These are phyloP conservation scores for Sula dactylatra DNA, from an alignment of 2,113 vertebrate genomes.

Conservation along the genomic window DNA sequence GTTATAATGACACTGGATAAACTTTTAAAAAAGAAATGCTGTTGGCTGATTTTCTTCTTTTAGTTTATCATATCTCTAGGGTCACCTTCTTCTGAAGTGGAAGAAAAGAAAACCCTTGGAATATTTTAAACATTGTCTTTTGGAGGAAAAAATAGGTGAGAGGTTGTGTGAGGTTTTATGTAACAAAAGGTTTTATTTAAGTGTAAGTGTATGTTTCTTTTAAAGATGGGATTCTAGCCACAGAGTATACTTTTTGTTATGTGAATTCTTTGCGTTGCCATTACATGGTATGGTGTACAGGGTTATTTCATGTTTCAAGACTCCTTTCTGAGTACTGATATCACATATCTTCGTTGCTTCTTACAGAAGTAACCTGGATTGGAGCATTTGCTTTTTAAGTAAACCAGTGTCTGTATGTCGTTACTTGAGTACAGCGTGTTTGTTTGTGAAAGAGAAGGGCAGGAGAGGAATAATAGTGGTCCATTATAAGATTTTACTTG, in stretches of 20 bases:
- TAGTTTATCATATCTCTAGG: not conserved
- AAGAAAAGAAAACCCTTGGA: not conserved
- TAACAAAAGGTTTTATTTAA: not conserved
- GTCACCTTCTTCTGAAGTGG: not conserved
- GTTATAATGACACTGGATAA: not conserved
- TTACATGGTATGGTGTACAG: not conserved
- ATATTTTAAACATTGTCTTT: not conserved
- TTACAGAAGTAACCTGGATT: not conserved
- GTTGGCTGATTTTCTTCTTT: not conserved
- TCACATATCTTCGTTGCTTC: not conserved
- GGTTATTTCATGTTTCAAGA: not conserved
- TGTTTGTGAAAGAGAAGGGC: not conserved
- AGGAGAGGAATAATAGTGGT: not conserved
- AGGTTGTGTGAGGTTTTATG: not conserved
- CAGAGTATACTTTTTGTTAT: not conserved
- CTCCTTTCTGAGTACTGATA: not conserved
- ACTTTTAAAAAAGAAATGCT: not conserved
- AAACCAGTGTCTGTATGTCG: not conserved
- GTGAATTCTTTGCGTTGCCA: not conserved
- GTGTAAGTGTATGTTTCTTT: not conserved
- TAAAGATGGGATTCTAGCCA: not conserved
- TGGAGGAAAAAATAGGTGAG: not conserved
- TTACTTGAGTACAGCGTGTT: not conserved
- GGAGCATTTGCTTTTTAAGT: not conserved
- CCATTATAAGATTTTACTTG: not conserved